These are phyloP conservation scores for Crypturellus undulatus DNA, from an alignment of 2,113 vertebrate species.

Conservation along the genomic window DNA sequence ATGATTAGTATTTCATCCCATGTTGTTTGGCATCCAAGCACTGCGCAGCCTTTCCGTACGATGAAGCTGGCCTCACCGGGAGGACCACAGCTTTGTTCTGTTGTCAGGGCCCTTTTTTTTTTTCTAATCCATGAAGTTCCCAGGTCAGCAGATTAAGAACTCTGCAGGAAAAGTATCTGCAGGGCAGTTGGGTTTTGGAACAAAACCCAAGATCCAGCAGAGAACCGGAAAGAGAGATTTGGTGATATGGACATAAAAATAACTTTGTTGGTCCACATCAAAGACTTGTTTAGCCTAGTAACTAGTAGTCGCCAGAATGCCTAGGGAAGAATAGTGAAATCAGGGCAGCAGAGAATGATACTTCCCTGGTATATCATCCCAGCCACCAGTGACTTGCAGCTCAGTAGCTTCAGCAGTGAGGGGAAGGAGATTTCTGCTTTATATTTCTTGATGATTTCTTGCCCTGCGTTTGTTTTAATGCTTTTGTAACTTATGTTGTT, in stretches of 20 bases:
- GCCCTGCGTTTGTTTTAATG: background rate
- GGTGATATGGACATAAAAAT: background rate
- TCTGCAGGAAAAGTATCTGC: background rate
- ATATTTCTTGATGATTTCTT: background rate
- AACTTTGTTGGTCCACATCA: background rate
- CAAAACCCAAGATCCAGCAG: background rate
- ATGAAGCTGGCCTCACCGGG: background rate
- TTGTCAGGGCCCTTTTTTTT: background rate
- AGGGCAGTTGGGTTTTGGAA: background rate
- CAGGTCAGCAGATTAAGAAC: conserved; percentile 30
- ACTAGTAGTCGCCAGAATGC: background rate
- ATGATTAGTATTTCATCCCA: conserved; percentile 68
- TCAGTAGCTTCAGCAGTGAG: background rate
- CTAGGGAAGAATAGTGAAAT: background rate
- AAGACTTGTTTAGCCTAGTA: background rate
- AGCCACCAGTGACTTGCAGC: background rate
- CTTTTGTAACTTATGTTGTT: background rate
- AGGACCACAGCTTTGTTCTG: background rate
- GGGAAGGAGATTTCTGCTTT: background rate
- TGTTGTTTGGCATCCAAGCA: conserved; percentile 15
- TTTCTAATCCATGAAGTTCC: background rate
- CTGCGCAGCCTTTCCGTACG: background rate
- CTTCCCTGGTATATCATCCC: background rate
- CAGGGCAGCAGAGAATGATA: background rate
- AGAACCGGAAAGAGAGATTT: background rate